Percentiles rank a stretch among this genome's conserved stretches.
Conservation (phyloP, 2,113 vertebrate species). For the Aegotheles bennettii region DNA sequence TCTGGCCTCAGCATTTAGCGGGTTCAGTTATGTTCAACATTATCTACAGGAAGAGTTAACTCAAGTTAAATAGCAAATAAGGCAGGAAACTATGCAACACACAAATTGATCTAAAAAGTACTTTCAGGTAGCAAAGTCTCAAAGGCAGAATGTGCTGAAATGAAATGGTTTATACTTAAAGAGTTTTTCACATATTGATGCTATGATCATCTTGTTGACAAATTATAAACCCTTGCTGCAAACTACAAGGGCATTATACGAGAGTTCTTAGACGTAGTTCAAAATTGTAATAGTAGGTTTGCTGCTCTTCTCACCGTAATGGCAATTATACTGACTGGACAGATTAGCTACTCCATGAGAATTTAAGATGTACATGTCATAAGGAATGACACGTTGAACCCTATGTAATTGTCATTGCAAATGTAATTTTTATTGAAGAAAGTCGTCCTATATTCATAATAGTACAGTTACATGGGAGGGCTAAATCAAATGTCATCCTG, state of each 20-base stretch:
- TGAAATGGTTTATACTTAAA: neutral
- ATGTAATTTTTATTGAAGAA: neutral
- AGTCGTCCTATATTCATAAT: neutral
- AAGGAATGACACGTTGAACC: neutral
- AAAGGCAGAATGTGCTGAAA: neutral
- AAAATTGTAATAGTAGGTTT: neutral
- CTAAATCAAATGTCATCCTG: slow-evolving; percentile 57
- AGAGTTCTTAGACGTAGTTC: neutral
- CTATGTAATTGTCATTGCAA: neutral
- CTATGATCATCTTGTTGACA: neutral
- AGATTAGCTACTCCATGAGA: slow-evolving; percentile 8
- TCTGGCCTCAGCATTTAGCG: neutral
- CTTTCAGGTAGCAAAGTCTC: neutral
- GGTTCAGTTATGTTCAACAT: neutral
- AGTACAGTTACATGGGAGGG: neutral
- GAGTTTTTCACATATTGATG: neutral
- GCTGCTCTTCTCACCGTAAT: neutral
- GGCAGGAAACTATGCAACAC: neutral
- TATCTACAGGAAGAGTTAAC: neutral
- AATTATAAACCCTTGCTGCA: neutral
- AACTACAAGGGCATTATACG: neutral
- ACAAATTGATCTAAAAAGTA: neutral
- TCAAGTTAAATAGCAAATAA: neutral
- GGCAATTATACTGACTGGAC: neutral
- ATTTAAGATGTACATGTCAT: neutral